phyloP scores from a whole-genome alignment of 2,888 invertebrate genomes.

The Allygus modestus region DNA sequence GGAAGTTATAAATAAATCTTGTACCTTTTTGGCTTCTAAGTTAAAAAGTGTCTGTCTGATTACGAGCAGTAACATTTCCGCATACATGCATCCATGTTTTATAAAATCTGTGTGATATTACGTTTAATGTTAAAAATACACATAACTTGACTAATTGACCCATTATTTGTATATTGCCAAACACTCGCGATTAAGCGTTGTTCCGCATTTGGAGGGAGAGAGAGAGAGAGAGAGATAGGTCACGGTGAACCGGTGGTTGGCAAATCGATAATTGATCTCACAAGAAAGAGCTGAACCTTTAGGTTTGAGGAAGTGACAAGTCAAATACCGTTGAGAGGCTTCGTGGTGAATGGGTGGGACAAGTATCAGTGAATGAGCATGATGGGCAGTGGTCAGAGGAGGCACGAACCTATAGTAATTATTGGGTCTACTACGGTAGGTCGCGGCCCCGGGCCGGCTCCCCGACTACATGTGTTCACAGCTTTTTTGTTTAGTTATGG shows the following conservation, averaged over 20 bases:
- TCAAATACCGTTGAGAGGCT: background rate
- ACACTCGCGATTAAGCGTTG: no score
- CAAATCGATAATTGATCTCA: constrained; percentile 8
- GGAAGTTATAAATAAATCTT: no score
- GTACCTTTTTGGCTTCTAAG: no score
- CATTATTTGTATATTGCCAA: no score
- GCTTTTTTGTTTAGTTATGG: background rate
- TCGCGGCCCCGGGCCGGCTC: background rate
- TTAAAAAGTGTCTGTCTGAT: no score
- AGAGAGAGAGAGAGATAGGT: constrained; percentile 1
- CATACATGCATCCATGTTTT: no score
- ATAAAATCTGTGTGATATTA: no score
- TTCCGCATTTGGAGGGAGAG: no score
- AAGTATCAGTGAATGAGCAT: constrained; percentile 20
- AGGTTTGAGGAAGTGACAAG: background rate
- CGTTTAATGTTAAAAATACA: no score
- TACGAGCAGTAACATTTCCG: no score
- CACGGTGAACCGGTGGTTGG: constrained; percentile 19
- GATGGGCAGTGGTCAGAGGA: constrained; percentile 15
- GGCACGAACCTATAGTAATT: constrained; percentile 28
- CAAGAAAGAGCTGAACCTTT: background rate
- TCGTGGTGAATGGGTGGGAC: constrained; percentile 1
- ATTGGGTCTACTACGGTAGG: constrained; percentile 6
- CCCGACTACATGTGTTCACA: background rate
- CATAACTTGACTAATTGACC: no score